phyloP scores from a whole-genome alignment of 2,888 invertebrate genomes.

The Diaperis boleti region DNA sequence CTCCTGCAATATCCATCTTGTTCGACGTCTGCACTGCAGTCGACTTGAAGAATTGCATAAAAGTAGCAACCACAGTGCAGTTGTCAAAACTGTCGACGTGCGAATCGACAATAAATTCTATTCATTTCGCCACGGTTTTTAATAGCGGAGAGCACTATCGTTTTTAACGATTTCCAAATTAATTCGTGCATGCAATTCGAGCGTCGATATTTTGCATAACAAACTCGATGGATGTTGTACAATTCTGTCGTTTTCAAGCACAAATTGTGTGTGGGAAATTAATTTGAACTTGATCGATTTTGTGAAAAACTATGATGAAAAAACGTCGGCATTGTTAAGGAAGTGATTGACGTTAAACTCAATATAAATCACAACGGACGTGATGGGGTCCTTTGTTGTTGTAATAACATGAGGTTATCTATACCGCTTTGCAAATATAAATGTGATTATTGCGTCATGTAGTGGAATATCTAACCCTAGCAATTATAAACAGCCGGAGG shows the following conservation, averaged over 20 bases:
- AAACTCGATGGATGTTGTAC: neutral
- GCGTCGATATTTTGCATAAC: neutral
- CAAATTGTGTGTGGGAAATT: neutral
- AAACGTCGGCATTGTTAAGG: conserved; percentile 4
- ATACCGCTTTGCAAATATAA: conserved; percentile 37
- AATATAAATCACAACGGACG: conserved; percentile 26
- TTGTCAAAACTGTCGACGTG: neutral
- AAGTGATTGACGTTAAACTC: conserved; percentile 29
- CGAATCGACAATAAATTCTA: neutral
- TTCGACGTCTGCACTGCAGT: neutral
- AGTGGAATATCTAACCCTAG: conserved; percentile 38
- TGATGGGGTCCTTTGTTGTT: conserved; percentile 24
- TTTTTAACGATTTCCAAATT: neutral
- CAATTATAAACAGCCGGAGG: conserved; percentile 42
- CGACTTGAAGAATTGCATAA: neutral
- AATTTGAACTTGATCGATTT: conserved; percentile 3
- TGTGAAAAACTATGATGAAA: conserved; percentile 1
- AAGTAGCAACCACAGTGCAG: neutral
- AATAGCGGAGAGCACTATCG: neutral
- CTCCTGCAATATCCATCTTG: neutral
- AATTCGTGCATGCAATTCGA: neutral
- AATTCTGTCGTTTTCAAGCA: conserved; percentile 1
- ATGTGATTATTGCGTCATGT: conserved; percentile 41
- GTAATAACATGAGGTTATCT: conserved; percentile 35
- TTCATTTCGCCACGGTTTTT: too few relatives aligned